Percentiles rank a stretch among this genome's conserved stretches.
These are phyloP conservation scores for Mantis religiosa DNA, from an alignment of 2,888 invertebrate species.

Conservation along the genomic window DNA sequence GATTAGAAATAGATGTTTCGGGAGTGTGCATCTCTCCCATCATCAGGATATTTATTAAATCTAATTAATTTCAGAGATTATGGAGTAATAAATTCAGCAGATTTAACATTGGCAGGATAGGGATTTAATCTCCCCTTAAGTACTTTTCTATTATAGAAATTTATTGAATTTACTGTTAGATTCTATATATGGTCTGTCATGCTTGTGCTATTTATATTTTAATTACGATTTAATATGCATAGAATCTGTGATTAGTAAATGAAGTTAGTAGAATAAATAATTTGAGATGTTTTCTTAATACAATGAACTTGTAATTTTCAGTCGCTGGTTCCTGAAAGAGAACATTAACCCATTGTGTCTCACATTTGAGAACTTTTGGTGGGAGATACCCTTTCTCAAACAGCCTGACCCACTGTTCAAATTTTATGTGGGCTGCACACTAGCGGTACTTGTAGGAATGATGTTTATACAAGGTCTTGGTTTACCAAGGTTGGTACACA, in stretches of 20 bases:
- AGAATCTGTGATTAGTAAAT: background rate
- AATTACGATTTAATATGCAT: no score
- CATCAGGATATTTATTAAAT: no score
- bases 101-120: no score
- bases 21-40: no score
- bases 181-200: no score
- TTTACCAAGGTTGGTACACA: slow-evolving; percentile 47
- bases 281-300: background rate
- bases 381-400: slow-evolving; percentile 68
- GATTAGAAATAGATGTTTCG: no score
- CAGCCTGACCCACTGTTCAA: slow-evolving; percentile 82
- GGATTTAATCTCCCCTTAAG: no score
- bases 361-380: slow-evolving; percentile 55
- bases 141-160: no score
- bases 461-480: slow-evolving; percentile 60
- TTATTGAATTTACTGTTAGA: no score
- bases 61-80: no score
- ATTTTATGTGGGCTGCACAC: slow-evolving; percentile 65
- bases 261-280: background rate
- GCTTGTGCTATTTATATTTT: no score
- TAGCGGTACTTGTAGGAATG: slow-evolving; percentile 55
- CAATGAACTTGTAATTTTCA: slow-evolving; percentile 43
- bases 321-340: slow-evolving; percentile 62
- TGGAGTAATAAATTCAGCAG: no score
- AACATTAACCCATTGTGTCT: slow-evolving; percentile 58